Conservation (phyloP, 64 coral and sea anemone genomes). For the Catalaphyllia jardinei region DNA sequence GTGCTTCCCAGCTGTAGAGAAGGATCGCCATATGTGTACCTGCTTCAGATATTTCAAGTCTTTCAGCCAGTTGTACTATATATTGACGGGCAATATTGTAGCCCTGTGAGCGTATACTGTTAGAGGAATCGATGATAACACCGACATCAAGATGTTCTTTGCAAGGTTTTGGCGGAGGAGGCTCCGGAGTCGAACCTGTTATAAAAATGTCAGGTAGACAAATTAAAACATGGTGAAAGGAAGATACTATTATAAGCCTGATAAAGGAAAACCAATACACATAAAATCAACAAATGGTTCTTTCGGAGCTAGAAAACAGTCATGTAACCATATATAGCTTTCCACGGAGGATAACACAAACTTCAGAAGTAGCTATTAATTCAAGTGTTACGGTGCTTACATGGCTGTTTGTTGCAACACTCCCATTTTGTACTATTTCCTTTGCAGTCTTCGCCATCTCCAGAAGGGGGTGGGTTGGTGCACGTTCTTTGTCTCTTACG, state of each 20-base stretch:
- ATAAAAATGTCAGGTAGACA: neutral
- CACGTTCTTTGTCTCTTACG: conserved; percentile 3
- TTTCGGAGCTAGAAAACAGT: no score
- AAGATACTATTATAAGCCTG: no score
- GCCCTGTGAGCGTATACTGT: neutral
- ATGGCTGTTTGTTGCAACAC: neutral
- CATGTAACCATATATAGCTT: no score
- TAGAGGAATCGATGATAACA: conserved; percentile 12
- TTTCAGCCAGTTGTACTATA: neutral
- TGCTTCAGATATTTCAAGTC: neutral
- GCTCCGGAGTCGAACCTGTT: neutral
- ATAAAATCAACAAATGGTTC: no score
- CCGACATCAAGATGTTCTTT: conserved; percentile 19
- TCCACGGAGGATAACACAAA: neutral
- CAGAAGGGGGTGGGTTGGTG: conserved; percentile 5
- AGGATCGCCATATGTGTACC: conserved; percentile 14
- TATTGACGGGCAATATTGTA: neutral
- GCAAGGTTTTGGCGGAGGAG: neutral
- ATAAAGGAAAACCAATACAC: no score
- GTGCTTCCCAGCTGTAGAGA: conserved; percentile 21
- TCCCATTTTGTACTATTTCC: neutral
- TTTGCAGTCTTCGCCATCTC: neutral
- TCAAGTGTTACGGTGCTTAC: neutral
- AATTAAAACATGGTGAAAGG: neutral
- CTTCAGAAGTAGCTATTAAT: neutral